These are phyloP conservation scores for Thera obeliscata DNA, from an alignment of 2,888 invertebrate genomes.

Conservation along the genomic window DNA sequence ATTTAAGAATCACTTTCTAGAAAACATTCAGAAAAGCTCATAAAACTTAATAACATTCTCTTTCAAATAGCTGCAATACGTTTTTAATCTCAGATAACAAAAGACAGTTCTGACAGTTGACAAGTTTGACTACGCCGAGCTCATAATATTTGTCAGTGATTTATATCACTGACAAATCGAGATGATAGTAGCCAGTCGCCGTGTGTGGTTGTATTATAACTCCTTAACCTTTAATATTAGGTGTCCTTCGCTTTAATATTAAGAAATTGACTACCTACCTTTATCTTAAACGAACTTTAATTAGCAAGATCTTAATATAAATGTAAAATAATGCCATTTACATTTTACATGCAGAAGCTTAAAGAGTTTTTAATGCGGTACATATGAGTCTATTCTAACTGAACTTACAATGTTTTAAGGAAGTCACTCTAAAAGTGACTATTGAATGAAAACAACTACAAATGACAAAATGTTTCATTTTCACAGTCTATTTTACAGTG, in stretches of 20 bases:
- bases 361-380: conserved; percentile 63
- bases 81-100: conserved; percentile 12
- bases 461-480: conserved; percentile 31
- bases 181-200: conserved; percentile 69
- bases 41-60: conserved; percentile 8
- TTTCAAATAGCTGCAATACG: conserved; percentile 2
- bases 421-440: conserved; percentile 31
- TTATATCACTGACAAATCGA: conserved; percentile 14
- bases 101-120: conserved; percentile 17
- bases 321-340: conserved; percentile 72
- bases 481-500: conserved; percentile 33
- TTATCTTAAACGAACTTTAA: conserved; percentile 57
- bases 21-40: conserved; percentile 1
- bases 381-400: conserved; percentile 27
- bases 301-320: conserved; percentile 58
- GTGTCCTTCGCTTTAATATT: conserved; percentile 66
- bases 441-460: conserved; percentile 30
- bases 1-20: neutral
- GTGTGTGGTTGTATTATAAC: conserved; percentile 75
- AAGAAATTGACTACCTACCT: conserved; percentile 64
- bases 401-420: conserved; percentile 37
- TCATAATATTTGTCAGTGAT: conserved; percentile 13
- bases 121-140: conserved; percentile 6
- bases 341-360: conserved; percentile 70
- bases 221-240: conserved; percentile 64